Evolutionary conservation across 2,888 invertebrate species (phyloP), one percentile per base, ranked within the genome.

Genomic region (Chaitophorus viminalis): DNA sequence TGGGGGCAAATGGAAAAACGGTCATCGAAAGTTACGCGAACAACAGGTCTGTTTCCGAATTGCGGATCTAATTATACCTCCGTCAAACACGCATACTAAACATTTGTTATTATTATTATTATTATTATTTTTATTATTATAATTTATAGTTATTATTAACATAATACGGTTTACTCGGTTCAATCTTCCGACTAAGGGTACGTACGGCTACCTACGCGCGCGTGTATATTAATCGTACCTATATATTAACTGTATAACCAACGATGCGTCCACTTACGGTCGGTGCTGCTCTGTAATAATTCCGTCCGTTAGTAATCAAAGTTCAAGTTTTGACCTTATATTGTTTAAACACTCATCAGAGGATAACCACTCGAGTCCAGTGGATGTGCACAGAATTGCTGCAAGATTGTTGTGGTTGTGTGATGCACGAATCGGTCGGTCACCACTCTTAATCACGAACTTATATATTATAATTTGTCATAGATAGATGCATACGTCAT

Each of bases 301-400:
- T 84, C 25, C 31, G 76, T 77, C 18, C 77, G 85, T 85, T 77
- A n/a, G n/a, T n/a, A 46, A 77, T 85, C 68, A 85, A 85, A 77
- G 52, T 77, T 77, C 31, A 70, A 85, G 77, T 85, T 84, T 85
- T 70, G 70, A 85, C 76, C n/a, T n/a, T n/a, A n/a, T n/a, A 46
- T 76, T 77, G 52, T 85, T 65, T 46, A 68, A 76, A 77, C 46
- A 60, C 72, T 33, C 52, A 25, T 52, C 29, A 29, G 5, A 83
- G 60, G 36, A 60, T 46, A 46, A 14, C 14, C 14, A 46, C 46
- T 1, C 11, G 11, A 14, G 1, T 14, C 11, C 46, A 3, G 46
- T 14, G 14, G 14, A 14, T 46, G 46, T 46, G 46, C 14, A 14
- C 46, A 46, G 46, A 14, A 46, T 46, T 11, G 14, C 46, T 14